A percentile compares a stretch with the other conserved stretches of the same genome.
Evolutionary conservation across 2,888 invertebrate species (phyloP).

Genomic region (Diplazon laetatorius): DNA sequence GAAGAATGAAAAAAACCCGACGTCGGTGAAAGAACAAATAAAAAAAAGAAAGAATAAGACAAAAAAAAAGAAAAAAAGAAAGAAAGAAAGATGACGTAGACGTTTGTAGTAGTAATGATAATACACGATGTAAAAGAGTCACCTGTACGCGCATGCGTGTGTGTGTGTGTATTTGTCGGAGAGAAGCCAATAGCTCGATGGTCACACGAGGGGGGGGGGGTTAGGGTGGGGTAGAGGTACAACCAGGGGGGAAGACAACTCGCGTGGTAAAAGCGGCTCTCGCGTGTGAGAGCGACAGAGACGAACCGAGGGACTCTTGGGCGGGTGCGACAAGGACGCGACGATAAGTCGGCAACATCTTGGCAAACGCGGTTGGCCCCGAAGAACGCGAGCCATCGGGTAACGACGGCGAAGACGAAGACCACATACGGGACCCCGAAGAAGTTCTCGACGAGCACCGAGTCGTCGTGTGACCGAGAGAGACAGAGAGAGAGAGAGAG

Average conservation of each 20-base stretch:
- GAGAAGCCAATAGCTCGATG: constrained; percentile 54
- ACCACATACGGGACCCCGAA: too few relatives aligned
- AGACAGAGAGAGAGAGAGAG: too few relatives aligned
- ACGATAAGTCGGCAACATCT: constrained; percentile 37
- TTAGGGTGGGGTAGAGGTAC: constrained; percentile 37
- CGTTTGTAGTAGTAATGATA: neutral
- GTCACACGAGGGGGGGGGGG: constrained; percentile 44
- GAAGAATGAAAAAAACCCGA: neutral
- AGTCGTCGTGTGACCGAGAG: too few relatives aligned
- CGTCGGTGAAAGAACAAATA: constrained; percentile 15
- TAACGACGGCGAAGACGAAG: constrained; percentile 48
- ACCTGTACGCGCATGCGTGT: constrained; percentile 18
- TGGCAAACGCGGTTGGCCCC: constrained; percentile 56
- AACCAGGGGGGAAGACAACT: constrained; percentile 56
- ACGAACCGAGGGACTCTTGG: constrained; percentile 41
- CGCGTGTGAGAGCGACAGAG: constrained; percentile 30
- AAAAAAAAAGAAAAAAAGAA: too few relatives aligned
- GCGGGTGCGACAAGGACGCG: constrained; percentile 42
- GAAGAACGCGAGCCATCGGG: constrained; percentile 37
- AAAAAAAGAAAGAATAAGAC: constrained; percentile 29
- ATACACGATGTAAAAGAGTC: constrained; percentile 18
- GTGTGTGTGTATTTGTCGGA: too few relatives aligned
- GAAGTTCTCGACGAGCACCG: too few relatives aligned
- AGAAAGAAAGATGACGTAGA: constrained; percentile 44
- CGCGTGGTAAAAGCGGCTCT: constrained; percentile 32